These are phyloP conservation scores for Diacarnus erythraeanus DNA, from an alignment of 37 sponge, comb jelly and placozoan genomes.

Conservation along the genomic window DNA sequence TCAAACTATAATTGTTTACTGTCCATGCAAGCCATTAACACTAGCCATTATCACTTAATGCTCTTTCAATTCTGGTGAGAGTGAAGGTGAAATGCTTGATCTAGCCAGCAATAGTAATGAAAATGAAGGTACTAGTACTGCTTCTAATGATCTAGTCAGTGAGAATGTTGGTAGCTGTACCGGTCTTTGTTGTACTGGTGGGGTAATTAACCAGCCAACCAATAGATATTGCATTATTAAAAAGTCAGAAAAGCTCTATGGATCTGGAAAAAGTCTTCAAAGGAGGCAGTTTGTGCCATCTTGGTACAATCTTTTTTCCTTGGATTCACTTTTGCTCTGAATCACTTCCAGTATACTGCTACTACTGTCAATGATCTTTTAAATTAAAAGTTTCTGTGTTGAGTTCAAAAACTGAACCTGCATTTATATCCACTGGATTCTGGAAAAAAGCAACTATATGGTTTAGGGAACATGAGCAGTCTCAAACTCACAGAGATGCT, in stretches of 20 bases:
- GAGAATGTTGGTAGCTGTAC: no score
- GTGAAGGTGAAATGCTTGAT: no score
- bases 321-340: slow-evolving; percentile 1
- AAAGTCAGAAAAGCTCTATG: not conserved
- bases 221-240: no score
- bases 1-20: no score
- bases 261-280: not conserved
- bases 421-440: slow-evolving; percentile 31
- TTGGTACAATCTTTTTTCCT: slow-evolving; percentile 3
- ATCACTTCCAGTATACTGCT: not conserved
- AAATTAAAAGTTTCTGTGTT: not conserved
- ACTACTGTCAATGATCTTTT: not conserved
- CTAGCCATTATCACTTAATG: no score
- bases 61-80: no score
- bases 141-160: no score
- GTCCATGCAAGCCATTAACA: no score
- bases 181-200: no score
- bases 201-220: no score
- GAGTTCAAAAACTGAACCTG: slow-evolving; percentile 10
- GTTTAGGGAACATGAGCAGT: slow-evolving; percentile 69
- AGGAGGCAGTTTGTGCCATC: not conserved
- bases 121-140: no score
- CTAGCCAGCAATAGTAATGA: no score
- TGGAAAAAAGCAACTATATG: slow-evolving; percentile 65
- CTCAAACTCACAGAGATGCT: slow-evolving; percentile 59